A percentile compares a stretch with the other conserved stretches of the same genome.
Evolutionary conservation across 2,888 invertebrate genomes (phyloP).

Genomic region (Callinectes sapidus): DNA sequence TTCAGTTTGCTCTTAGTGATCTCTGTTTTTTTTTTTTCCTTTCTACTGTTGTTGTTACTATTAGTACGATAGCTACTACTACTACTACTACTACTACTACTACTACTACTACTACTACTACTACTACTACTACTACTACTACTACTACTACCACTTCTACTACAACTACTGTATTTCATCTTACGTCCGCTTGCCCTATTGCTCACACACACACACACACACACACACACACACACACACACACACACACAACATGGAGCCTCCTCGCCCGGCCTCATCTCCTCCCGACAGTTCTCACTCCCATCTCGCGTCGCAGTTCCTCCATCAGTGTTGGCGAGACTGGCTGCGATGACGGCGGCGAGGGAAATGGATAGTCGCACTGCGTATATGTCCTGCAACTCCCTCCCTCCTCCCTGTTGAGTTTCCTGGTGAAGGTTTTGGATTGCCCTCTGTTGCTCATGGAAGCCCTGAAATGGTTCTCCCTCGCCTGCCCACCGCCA

Average conservation of each 20-base stretch:
- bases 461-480: not conserved
- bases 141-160: too few relatives aligned
- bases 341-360: not conserved
- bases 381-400: not conserved
- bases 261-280: not conserved
- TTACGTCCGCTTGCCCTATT: not conserved
- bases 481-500: not conserved
- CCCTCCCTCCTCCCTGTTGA: too few relatives aligned
- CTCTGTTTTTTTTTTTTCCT: not conserved
- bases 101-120: too few relatives aligned
- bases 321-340: not conserved
- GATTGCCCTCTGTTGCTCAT: not conserved
- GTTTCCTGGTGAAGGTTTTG: not conserved
- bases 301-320: not conserved
- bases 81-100: too few relatives aligned
- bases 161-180: not conserved
- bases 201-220: slow-evolving; percentile 14
- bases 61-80: too few relatives aligned
- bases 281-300: not conserved
- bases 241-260: not conserved
- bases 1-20: not conserved
- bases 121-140: too few relatives aligned
- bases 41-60: too few relatives aligned
- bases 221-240: slow-evolving; percentile 27
- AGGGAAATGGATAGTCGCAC: not conserved